A percentile compares a stretch with the other conserved stretches of the same genome.
These are phyloP conservation scores for Limnephilus marmoratus DNA, from an alignment of 2,888 invertebrate genomes.

Conservation along the genomic window DNA sequence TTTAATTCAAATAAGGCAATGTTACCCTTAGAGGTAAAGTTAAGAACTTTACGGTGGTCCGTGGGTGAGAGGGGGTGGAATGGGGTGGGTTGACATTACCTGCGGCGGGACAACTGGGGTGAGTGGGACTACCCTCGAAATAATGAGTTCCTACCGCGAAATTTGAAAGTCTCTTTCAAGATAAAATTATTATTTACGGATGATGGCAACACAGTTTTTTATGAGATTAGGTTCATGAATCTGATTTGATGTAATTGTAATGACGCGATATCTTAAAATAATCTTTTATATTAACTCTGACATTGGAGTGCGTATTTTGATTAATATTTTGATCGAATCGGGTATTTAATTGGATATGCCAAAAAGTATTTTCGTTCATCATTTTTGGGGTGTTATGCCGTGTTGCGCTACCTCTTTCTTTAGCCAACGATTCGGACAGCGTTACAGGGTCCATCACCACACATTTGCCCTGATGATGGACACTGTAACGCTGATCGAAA, in stretches of 20 bases:
- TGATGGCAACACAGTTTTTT: neutral
- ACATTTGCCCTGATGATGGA: too few species aligned
- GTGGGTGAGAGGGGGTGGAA: neutral
- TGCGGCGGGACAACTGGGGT: neutral
- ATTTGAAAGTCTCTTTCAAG: neutral
- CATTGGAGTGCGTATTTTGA: too few species aligned
- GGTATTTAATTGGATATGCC: too few species aligned
- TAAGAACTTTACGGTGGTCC: neutral
- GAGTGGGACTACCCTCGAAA: neutral
- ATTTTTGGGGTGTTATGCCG: too few species aligned
- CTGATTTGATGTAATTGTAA: neutral
- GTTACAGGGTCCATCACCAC: too few species aligned
- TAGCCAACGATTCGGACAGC: too few species aligned
- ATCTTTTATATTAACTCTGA: neutral
- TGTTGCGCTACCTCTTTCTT: too few species aligned
- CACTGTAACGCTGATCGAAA: too few species aligned
- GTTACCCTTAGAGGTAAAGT: neutral
- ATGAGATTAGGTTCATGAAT: neutral
- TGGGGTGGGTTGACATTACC: neutral
- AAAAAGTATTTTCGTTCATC: too few species aligned
- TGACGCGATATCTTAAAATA: neutral
- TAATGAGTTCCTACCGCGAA: neutral
- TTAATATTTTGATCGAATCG: too few species aligned
- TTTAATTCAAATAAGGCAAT: neutral
- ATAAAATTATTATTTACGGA: neutral